Percentiles rank a stretch among this genome's conserved stretches.
phyloP scores from a whole-genome alignment of 2,797 vertebrate genomes.

The Muraenolepis orangiensis region DNA sequence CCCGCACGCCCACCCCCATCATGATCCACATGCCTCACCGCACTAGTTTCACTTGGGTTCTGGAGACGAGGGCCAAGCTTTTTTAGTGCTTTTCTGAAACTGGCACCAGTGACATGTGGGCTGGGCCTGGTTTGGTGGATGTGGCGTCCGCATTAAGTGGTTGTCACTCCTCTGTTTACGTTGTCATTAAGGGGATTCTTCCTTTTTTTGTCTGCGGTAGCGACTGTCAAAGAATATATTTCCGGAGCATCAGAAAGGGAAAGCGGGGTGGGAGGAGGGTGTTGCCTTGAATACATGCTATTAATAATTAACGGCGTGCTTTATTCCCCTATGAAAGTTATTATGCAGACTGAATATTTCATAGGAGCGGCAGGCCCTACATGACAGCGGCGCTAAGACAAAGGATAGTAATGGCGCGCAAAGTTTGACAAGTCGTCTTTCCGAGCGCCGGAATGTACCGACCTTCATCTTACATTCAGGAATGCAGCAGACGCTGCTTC shows the following conservation, averaged over 20 bases:
- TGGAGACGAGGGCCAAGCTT: not conserved
- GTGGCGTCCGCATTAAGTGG: slow-evolving; percentile 56
- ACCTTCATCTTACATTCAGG: slow-evolving; percentile 72
- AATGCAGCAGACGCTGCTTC: slow-evolving; percentile 62
- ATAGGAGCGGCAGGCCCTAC: slow-evolving; percentile 76
- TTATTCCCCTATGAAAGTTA: slow-evolving; percentile 81
- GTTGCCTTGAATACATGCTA: slow-evolving; percentile 78
- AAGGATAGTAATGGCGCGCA: slow-evolving; percentile 73
- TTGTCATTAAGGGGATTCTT: slow-evolving; percentile 58
- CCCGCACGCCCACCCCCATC: not conserved
- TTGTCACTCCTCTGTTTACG: slow-evolving; percentile 44
- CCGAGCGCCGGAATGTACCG: slow-evolving; percentile 69
- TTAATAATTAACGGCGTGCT: slow-evolving; percentile 80
- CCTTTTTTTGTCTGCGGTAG: slow-evolving; percentile 59
- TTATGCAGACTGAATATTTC: slow-evolving; percentile 83
- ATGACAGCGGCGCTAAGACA: slow-evolving; percentile 77
- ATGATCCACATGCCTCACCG: not conserved
- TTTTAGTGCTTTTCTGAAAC: not conserved
- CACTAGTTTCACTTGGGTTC: not conserved
- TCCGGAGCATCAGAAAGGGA: slow-evolving; percentile 61
- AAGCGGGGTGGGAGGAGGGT: not conserved
- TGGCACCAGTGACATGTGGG: slow-evolving; percentile 61
- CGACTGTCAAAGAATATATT: slow-evolving; percentile 77
- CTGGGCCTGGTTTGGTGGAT: slow-evolving; percentile 59
- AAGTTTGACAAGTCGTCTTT: slow-evolving; percentile 78